Percentiles rank a stretch among this genome's conserved stretches.
These are phyloP conservation scores for Chaitophorus viminalis DNA, from an alignment of 2,888 invertebrate genomes.

Conservation along the genomic window DNA sequence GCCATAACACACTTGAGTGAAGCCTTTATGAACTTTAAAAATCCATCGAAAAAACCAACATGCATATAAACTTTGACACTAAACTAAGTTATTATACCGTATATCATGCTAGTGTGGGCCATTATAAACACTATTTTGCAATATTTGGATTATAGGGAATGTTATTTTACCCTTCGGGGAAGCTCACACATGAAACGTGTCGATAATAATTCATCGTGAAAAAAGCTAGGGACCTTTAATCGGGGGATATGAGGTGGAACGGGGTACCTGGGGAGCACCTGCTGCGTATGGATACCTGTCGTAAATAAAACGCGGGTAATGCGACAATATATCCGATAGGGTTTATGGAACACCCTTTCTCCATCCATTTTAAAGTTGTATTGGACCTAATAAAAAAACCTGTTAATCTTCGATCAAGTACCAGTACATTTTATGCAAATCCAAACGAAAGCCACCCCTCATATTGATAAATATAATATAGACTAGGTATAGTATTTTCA, in stretches of 20 bases:
- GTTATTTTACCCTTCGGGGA: conserved; percentile 61
- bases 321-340: conserved; percentile 61
- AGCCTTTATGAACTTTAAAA: conserved; percentile 50
- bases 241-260: conserved; percentile 53
- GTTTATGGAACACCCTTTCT: conserved; percentile 39
- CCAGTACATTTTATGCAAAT: conserved; percentile 36
- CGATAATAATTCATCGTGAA: conserved; percentile 62
- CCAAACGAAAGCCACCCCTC: conserved; percentile 5
- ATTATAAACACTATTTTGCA: conserved; percentile 60
- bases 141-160: conserved; percentile 60
- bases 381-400: conserved; percentile 56
- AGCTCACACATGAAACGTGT: conserved; percentile 60
- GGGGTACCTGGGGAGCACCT: conserved; percentile 47
- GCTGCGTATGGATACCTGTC: conserved; percentile 55
- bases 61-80: conserved; percentile 50
- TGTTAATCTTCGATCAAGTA: conserved; percentile 50
- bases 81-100: conserved; percentile 61
- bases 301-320: conserved; percentile 59
- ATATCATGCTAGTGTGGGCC: conserved; percentile 49
- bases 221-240: conserved; percentile 59
- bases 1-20: conserved; percentile 36
- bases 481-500: conserved; percentile 5
- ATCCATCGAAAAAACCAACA: conserved; percentile 49
- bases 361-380: conserved; percentile 36
- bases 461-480: conserved; percentile 42